phyloP scores from a whole-genome alignment of 2,888 invertebrate species.

The Dinocampus coccinellae region DNA sequence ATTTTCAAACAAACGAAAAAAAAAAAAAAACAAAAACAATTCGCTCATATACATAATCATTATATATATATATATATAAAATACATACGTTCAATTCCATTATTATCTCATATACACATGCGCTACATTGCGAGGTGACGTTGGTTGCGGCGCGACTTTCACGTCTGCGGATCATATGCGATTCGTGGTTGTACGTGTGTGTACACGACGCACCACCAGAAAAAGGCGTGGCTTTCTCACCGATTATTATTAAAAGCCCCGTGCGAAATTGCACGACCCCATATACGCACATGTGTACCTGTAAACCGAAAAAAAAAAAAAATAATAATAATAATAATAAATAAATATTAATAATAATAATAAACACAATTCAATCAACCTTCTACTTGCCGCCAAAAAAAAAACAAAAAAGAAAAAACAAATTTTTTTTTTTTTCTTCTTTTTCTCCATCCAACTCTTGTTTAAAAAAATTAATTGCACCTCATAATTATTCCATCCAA shows the following conservation, averaged over 20 bases:
- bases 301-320: neutral
- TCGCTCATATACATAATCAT: too few species aligned
- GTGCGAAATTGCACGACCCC: neutral
- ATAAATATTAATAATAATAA: neutral
- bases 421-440: neutral
- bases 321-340: neutral
- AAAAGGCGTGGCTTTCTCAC: constrained; percentile 45
- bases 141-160: constrained; percentile 5
- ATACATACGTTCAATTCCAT: too few species aligned
- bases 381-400: neutral
- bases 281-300: neutral
- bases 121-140: neutral
- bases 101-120: neutral
- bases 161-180: neutral
- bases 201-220: neutral
- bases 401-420: too few species aligned
- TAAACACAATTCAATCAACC: neutral
- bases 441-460: neutral
- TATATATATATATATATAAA: too few species aligned
- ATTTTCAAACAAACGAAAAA: too few species aligned
- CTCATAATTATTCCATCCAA: neutral
- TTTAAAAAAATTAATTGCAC: neutral
- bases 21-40: too few species aligned
- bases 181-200: constrained; percentile 3
- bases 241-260: constrained; percentile 15